Conservation (phyloP, 2,113 vertebrate genomes). For the Sphyrna mokarran region DNA sequence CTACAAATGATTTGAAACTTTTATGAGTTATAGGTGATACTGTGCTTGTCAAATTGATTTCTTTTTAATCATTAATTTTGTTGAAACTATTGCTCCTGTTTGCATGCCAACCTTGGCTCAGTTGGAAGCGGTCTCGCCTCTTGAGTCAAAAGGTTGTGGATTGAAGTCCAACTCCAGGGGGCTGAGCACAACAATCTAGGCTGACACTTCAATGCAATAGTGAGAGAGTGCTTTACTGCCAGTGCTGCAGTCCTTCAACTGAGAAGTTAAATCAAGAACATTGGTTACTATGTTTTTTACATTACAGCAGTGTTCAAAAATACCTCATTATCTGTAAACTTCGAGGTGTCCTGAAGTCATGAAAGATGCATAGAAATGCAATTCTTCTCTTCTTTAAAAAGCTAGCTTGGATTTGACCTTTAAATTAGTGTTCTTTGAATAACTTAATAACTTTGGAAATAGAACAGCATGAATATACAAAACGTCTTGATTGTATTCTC, state of each 20-base stretch:
- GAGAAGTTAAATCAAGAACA: background rate
- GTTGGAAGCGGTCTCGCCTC: background rate
- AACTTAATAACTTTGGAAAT: slow-evolving; percentile 19
- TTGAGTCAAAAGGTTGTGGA: background rate
- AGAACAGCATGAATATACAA: background rate
- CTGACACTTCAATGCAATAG: background rate
- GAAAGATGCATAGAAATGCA: background rate
- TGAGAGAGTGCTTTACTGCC: background rate
- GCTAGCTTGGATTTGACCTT: background rate
- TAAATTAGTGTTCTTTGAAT: background rate
- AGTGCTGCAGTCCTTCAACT: background rate
- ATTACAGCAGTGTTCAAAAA: background rate
- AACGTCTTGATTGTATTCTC: background rate
- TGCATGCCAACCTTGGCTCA: background rate
- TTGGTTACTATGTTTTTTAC: background rate
- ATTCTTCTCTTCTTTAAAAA: background rate
- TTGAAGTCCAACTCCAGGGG: background rate
- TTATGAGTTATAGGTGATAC: background rate
- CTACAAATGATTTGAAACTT: background rate
- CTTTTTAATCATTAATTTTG: background rate
- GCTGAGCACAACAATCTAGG: background rate
- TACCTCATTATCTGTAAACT: background rate
- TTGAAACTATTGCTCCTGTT: background rate
- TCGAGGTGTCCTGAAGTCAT: background rate
- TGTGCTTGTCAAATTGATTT: background rate